These are phyloP conservation scores for Pterophyllum scalare DNA, from an alignment of 2,113 vertebrate species.

Conservation along the genomic window DNA sequence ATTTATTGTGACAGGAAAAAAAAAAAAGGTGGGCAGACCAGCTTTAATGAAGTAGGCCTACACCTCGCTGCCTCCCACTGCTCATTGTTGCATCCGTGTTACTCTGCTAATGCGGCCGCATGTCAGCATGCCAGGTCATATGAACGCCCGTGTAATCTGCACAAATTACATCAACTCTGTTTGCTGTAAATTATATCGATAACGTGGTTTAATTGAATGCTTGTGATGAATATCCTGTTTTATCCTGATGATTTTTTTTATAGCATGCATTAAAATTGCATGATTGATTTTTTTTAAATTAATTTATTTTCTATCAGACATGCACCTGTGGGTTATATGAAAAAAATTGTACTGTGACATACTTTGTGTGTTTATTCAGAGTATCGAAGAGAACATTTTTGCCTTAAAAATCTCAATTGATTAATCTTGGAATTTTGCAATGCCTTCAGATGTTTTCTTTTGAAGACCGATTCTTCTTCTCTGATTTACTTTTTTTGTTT, in stretches of 20 bases:
- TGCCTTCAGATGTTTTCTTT: slow-evolving; percentile 84
- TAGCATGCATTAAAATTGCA: slow-evolving; percentile 84
- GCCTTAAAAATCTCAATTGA: slow-evolving; percentile 93
- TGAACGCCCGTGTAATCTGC: slow-evolving; percentile 35
- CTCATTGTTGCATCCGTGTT: slow-evolving; percentile 40
- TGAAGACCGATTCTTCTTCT: slow-evolving; percentile 69
- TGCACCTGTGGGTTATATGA: slow-evolving; percentile 69
- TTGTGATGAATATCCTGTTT: slow-evolving; percentile 72
- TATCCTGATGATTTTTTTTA: slow-evolving; percentile 52
- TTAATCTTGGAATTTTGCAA: slow-evolving; percentile 86
- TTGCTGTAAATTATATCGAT: slow-evolving; percentile 70
- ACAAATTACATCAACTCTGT: slow-evolving; percentile 76
- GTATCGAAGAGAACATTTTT: slow-evolving; percentile 55
- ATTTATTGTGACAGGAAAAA: slow-evolving; percentile 31
- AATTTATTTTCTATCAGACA: slow-evolving; percentile 73
- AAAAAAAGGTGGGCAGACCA: background rate
- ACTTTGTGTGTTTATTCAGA: slow-evolving; percentile 72
- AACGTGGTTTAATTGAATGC: slow-evolving; percentile 81
- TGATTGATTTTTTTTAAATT: slow-evolving; percentile 75
- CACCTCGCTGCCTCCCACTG: slow-evolving; percentile 50
- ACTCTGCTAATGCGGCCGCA: slow-evolving; percentile 63
- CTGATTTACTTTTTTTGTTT: background rate
- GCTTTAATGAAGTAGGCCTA: slow-evolving; percentile 22
- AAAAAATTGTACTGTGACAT: slow-evolving; percentile 78
- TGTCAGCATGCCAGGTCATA: slow-evolving; percentile 75